Base-by-base conservation (phyloP, 2,113 vertebrate species). In the Gallinago paraguaiae region DNA sequence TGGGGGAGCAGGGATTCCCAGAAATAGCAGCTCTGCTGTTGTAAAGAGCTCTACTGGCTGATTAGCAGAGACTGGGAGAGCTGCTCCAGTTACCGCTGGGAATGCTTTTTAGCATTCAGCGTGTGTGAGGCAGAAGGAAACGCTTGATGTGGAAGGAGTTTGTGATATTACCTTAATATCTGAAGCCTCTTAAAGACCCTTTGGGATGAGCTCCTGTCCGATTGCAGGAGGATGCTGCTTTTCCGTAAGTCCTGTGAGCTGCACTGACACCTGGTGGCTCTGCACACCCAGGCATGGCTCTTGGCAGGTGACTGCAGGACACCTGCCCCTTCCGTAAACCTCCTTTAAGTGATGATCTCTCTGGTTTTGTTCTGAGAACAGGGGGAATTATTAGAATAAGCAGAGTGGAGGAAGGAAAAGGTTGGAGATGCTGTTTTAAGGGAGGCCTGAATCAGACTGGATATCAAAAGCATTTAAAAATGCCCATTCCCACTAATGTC, bases 241-340 rank as follows among this genome's bases (percentile, higher is more conserved):
- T 30, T 23, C n/a, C 17, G 2, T 31, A 45, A 10, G 8, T 35
- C 0, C 2, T 9, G 23, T 30, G 90, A 85, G 54, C 85, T 76
- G 51, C n/a, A 7, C 45, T 87, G 90, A 41, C 67, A 61, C 9
- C 57, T 80, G 37, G 45, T 54, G 90, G 78, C 63, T 61, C 41
- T 24, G 24, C 16, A 25, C 8, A 5, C 0, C 3, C 7, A 4
- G 48, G 18, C 16, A 3, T 13, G 2, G 27, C 61, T 67, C 31
- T 19, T 24, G 46, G 48, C 23, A 43, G 50, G 9, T 0, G 0
- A 22, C 17, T 46, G 35, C 39, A 8, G 45, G 35, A 1, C 31
- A 10, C 10, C 30, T 28, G 13, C 17, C 15, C 4, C 6, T 2
- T 24, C 13, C 51, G 63, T 51, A 45, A 27, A 30, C 27, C 35